Evolutionary conservation across 2,113 vertebrate species (phyloP), one percentile per base, ranked within the genome.

Genomic region (Anguilla rostrata): DNA sequence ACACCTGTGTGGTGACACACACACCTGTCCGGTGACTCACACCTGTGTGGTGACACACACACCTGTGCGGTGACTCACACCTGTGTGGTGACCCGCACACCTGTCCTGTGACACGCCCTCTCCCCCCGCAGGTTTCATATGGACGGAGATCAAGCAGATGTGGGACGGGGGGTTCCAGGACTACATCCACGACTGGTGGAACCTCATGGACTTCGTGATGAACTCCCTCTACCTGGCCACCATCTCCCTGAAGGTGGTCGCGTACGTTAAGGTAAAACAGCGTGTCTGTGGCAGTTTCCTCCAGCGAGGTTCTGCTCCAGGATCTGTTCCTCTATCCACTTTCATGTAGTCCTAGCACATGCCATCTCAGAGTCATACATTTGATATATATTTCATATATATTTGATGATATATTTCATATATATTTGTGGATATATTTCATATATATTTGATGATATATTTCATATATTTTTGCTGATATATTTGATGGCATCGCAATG

Each of bases 201-300:
- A 99, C 93, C 94, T 99, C 88, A 99, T 99, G 98, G 98, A 99
- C 94, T 99, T 99, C 95, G 98, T 98, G 91, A 99, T 99, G 98
- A 99, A 99, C 93, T 99, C 98, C 85, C 96, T 99, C n/a, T 99
- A 99, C 91, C 92, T 99, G 92, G 98, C 98, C 89, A 99, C 98
- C 39, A 99, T 99, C 90, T 99, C 98, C 63, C 95, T 99, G 87
- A 99, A 99, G 96, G 98, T 99, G 66, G 98, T 99, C 86, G 97
- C 98, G 88, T 98, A 97, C 56, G 96, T 97, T 81, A 99, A 98
- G 97, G 98, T 99, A 97, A 90, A 11, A 63, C 75, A 88, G 86
- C 87, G 56, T 22, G 29, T 75, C 16, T n/a, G 34, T 11, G 9
- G 0, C 26, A 53, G 41, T 46, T 49, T 82, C 40, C 14, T 82